These are phyloP conservation scores for Cyclargus thomasi DNA, from an alignment of 1,140 invertebrate species.

Conservation along the genomic window DNA sequence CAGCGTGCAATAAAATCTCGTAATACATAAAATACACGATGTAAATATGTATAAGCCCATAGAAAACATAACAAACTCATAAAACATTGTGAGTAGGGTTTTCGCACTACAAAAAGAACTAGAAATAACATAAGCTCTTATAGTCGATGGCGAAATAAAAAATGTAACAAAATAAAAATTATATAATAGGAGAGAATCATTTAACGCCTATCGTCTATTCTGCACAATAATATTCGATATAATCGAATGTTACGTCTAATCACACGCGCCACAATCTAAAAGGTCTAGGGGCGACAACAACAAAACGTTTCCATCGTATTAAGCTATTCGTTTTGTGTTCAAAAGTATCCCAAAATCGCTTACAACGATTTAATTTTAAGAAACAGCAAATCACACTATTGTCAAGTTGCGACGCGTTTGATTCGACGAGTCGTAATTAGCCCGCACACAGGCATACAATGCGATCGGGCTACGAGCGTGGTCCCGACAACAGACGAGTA, in stretches of 20 bases:
- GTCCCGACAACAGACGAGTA: slow-evolving; percentile 19
- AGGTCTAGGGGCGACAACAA: not conserved
- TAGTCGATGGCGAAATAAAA: not conserved
- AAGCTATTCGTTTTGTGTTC: not conserved
- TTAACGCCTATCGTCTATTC: not conserved
- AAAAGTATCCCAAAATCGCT: no score
- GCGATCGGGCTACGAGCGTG: slow-evolving; percentile 7
- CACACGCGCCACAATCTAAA: not conserved
- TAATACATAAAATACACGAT: not conserved
- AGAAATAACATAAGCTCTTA: not conserved
- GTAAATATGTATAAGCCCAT: not conserved
- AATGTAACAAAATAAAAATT: not conserved
- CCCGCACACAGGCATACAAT: no score
- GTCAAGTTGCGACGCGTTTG: not conserved
- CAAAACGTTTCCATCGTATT: not conserved
- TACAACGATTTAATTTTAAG: no score
- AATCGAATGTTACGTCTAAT: not conserved
- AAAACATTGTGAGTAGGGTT: not conserved
- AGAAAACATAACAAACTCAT: not conserved
- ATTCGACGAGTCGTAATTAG: not conserved
- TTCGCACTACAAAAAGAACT: not conserved
- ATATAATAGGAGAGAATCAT: not conserved
- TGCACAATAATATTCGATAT: not conserved
- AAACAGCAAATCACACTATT: no score
- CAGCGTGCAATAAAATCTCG: not conserved